These are phyloP conservation scores for Cephus sareptanus DNA, from an alignment of 2,888 invertebrate species.

Conservation along the genomic window DNA sequence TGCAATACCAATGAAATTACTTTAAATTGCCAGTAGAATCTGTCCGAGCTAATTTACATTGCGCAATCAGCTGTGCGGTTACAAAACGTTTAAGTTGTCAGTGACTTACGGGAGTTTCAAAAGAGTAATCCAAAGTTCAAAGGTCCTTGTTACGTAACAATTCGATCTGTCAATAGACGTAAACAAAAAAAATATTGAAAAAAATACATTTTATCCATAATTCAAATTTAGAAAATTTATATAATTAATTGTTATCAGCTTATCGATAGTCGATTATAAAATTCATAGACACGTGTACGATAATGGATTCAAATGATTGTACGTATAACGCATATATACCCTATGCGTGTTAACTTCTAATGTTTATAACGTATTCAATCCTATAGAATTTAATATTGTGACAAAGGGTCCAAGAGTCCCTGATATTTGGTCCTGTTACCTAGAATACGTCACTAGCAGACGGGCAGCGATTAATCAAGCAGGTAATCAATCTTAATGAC, in stretches of 20 bases:
- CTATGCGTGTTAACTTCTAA: background rate
- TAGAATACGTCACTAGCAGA: conserved; percentile 41
- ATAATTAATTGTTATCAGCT: background rate
- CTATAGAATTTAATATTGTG: background rate
- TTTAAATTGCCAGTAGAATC: background rate
- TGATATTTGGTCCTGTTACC: background rate
- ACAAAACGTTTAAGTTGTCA: background rate
- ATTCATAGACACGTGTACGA: background rate
- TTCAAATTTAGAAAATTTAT: background rate
- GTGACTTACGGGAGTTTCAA: background rate
- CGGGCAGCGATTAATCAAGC: conserved; percentile 49
- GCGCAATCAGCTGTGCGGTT: too few species aligned
- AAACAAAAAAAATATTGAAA: too few species aligned
- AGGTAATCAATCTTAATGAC: conserved; percentile 52
- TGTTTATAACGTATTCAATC: background rate
- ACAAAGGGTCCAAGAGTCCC: background rate
- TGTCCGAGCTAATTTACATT: too few species aligned
- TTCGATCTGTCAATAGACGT: background rate
- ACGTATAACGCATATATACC: background rate
- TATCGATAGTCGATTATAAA: background rate
- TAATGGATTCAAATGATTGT: background rate
- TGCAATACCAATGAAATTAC: background rate
- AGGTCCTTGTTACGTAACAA: background rate
- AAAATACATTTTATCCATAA: too few species aligned
- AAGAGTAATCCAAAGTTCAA: background rate